A percentile compares a stretch with the other conserved stretches of the same genome.
Conservation (phyloP, 2,113 vertebrate genomes). For the Catharus fuscescens region DNA sequence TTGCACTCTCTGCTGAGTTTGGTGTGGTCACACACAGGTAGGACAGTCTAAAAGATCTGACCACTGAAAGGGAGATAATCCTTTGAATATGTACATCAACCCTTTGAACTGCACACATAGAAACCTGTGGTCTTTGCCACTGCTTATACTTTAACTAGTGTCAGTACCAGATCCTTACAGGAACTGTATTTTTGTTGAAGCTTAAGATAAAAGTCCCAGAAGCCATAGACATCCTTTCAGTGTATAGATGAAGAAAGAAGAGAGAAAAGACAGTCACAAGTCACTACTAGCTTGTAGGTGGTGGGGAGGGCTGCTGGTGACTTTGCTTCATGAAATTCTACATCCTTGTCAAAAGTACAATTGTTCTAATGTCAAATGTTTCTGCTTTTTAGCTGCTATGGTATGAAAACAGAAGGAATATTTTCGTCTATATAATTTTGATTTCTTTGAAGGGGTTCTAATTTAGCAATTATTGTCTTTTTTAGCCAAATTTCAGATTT, state of each 20-base stretch:
- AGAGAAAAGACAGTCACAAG: not conserved
- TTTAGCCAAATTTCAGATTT: not conserved
- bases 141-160: not conserved
- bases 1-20: not conserved
- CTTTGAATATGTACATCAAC: not conserved
- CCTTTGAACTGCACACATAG: not conserved
- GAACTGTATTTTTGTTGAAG: not conserved
- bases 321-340: not conserved
- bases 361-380: not conserved
- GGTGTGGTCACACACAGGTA: not conserved
- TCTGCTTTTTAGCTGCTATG: not conserved
- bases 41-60: not conserved
- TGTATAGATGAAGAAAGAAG: not conserved
- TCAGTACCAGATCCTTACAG: not conserved
- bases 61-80: not conserved
- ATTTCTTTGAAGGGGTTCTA: not conserved
- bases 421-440: not conserved
- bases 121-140: not conserved
- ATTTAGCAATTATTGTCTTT: not conserved
- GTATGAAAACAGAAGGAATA: not conserved
- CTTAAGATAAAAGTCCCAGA: not conserved
- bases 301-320: not conserved
- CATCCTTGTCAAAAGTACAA: not conserved
- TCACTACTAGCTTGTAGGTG: not conserved
- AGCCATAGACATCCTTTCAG: not conserved